phyloP scores from a whole-genome alignment of 2,888 invertebrate species.

The Orchesellides sinensis region DNA sequence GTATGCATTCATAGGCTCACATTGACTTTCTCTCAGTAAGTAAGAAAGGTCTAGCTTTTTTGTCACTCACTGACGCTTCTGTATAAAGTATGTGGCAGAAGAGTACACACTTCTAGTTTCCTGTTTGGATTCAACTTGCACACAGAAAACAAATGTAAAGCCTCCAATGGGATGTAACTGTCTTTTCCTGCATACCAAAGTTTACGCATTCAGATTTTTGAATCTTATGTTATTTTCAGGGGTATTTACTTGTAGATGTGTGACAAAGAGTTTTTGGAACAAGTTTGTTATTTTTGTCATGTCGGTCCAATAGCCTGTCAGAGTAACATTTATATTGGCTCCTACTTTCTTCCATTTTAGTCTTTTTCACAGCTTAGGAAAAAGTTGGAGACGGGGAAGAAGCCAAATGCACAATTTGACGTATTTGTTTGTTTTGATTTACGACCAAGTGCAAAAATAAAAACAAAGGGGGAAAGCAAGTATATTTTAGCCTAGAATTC shows the following conservation, averaged over 20 bases:
- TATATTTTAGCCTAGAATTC: neutral
- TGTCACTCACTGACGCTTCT: neutral
- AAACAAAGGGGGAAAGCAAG: slow-evolving; percentile 8
- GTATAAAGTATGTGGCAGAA: neutral
- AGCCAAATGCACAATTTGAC: neutral
- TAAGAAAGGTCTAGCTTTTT: neutral
- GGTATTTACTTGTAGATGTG: too few relatives aligned
- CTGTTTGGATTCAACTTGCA: neutral
- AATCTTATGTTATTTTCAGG: neutral
- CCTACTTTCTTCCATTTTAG: too few relatives aligned
- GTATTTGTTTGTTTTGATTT: slow-evolving; percentile 1
- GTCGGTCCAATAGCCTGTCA: neutral
- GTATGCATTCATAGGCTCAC: neutral
- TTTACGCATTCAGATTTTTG: neutral
- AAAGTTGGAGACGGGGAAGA: neutral
- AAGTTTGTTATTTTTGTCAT: slow-evolving; percentile 21
- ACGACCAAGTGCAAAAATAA: neutral
- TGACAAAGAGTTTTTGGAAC: neutral
- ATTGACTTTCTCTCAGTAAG: neutral
- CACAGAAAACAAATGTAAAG: neutral
- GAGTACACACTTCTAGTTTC: neutral
- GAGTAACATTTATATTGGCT: neutral
- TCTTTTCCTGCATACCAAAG: neutral
- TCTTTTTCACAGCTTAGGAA: too few relatives aligned
- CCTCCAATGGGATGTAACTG: too few relatives aligned